Conservation (phyloP, 2,113 vertebrate genomes). For the Lepisosteus osseus region DNA sequence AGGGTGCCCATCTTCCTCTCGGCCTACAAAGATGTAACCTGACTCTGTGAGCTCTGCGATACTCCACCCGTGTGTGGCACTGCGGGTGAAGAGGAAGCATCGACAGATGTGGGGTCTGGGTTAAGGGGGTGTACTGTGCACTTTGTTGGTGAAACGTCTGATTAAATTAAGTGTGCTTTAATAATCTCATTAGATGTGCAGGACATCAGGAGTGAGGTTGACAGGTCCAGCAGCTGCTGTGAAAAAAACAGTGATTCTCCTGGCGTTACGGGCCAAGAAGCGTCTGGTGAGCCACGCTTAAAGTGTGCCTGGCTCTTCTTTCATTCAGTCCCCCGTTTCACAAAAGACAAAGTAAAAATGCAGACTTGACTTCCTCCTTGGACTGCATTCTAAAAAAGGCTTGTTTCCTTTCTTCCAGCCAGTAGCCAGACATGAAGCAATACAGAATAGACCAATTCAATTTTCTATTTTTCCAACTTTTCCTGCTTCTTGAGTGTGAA, state of each 20-base stretch:
- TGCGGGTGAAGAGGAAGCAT: background rate
- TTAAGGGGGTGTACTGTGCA: background rate
- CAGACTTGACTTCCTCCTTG: background rate
- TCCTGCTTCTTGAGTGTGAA: background rate
- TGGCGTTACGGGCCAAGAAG: conserved; percentile 8
- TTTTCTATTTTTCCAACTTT: too few species aligned
- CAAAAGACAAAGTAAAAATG: conserved; percentile 7
- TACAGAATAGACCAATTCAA: too few species aligned
- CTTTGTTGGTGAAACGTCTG: conserved; percentile 8
- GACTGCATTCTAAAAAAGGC: conserved; percentile 4
- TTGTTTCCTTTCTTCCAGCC: conserved; percentile 1
- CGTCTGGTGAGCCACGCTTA: background rate
- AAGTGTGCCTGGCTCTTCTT: background rate
- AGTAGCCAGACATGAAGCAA: background rate
- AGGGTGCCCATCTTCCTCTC: too few species aligned
- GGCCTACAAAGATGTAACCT: too few species aligned
- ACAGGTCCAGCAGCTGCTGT: conserved; percentile 26
- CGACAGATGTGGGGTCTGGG: conserved; percentile 25
- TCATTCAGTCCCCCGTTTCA: background rate
- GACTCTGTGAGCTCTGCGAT: too few species aligned
- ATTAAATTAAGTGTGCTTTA: conserved; percentile 19
- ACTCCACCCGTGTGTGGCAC: background rate
- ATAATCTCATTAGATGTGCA: conserved; percentile 35
- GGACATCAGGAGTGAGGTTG: conserved; percentile 1
- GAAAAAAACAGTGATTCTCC: conserved; percentile 1